A percentile compares a stretch with the other conserved stretches of the same genome.
Evolutionary conservation across 2,888 invertebrate species (phyloP).

Genomic region (Diogma glabrata): DNA sequence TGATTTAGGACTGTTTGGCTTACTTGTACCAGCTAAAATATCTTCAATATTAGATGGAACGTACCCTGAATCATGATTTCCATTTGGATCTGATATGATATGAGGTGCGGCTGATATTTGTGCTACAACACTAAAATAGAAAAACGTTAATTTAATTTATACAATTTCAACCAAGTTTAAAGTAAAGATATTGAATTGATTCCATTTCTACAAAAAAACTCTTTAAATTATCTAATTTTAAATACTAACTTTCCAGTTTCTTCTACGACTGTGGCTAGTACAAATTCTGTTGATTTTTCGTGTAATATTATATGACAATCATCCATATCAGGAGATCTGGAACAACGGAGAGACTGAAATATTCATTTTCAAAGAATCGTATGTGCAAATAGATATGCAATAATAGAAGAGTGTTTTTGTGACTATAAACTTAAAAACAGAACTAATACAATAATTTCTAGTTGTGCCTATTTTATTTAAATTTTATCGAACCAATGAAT

Average conservation of each 20-base stretch:
- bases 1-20: conserved; percentile 42
- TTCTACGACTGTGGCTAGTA: conserved; percentile 77
- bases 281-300: conserved; percentile 83
- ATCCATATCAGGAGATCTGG: conserved; percentile 48
- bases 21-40: conserved; percentile 46
- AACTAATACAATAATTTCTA: no score
- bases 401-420: no score
- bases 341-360: no score
- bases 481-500: no score
- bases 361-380: no score
- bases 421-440: no score
- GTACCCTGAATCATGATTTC: conserved; percentile 77
- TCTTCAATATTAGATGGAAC: conserved; percentile 50
- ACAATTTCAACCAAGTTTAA: background rate
- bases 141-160: background rate
- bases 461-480: no score
- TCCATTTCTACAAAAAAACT: background rate
- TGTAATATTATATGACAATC: conserved; percentile 80
- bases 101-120: conserved; percentile 42
- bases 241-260: conserved; percentile 65
- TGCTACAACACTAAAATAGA: conserved; percentile 40
- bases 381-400: no score
- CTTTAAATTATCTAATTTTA: background rate
- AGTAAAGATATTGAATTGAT: background rate
- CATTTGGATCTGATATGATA: conserved; percentile 57